phyloP scores from a whole-genome alignment of 2,113 vertebrate genomes.

The Pyxicephalus adspersus region DNA sequence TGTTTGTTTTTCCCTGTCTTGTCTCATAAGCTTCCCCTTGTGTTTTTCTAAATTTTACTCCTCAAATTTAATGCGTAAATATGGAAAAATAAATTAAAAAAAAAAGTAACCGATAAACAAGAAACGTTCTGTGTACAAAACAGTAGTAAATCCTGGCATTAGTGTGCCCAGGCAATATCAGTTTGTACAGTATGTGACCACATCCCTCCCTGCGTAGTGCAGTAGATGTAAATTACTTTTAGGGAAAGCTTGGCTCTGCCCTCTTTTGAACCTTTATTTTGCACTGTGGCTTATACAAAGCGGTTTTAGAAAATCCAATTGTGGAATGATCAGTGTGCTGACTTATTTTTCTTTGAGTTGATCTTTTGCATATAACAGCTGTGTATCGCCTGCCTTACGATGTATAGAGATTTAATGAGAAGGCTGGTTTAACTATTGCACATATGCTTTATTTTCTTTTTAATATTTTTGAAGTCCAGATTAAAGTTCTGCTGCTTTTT shows the following conservation, averaged over 20 bases:
- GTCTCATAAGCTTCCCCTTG: conserved; percentile 67
- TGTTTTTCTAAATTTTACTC: conserved; percentile 69
- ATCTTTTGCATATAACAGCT: conserved; percentile 58
- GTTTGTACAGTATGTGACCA: conserved; percentile 80
- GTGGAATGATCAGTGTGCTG: conserved; percentile 67
- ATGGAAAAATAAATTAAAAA: conserved; percentile 78
- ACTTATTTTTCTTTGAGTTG: conserved; percentile 65
- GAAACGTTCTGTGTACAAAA: conserved; percentile 92
- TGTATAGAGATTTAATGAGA: conserved; percentile 58
- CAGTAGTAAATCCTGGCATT: conserved; percentile 88
- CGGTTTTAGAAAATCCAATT: conserved; percentile 59
- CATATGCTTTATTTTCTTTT: conserved; percentile 67
- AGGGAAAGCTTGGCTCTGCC: conserved; percentile 18
- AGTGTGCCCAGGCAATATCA: conserved; percentile 73
- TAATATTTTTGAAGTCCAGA: conserved; percentile 59
- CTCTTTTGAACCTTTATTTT: conserved; percentile 58
- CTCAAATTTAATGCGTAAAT: conserved; percentile 79
- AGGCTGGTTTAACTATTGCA: conserved; percentile 68
- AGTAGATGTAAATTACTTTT: conserved; percentile 58
- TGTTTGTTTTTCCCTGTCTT: conserved; percentile 58
- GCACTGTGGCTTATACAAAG: conserved; percentile 63
- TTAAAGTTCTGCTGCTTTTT: conserved; percentile 63
- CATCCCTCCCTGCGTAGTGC: conserved; percentile 62
- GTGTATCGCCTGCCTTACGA: conserved; percentile 66
- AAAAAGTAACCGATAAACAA: conserved; percentile 67